phyloP scores from a whole-genome alignment of 1,140 invertebrate species.

The Nasonia vitripennis region DNA sequence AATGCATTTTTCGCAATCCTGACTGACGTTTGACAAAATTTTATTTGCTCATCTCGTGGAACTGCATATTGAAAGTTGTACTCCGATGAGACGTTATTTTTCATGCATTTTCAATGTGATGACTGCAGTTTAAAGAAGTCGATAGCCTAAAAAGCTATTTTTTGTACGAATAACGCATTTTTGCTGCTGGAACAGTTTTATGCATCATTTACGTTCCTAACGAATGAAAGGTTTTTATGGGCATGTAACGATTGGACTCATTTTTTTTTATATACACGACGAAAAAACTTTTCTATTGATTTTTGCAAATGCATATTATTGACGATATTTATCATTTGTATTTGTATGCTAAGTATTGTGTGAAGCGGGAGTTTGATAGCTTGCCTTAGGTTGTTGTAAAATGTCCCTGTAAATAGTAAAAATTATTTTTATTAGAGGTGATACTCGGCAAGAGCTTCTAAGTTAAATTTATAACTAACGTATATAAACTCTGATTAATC shows the following conservation, averaged over 20 bases:
- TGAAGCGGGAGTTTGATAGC: background rate
- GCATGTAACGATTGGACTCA: background rate
- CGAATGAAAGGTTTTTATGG: conserved; percentile 12
- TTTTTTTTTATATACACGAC: conserved; percentile 4
- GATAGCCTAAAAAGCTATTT: background rate
- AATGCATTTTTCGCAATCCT: background rate
- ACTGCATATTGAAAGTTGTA: too few relatives aligned
- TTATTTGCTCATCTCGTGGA: background rate
- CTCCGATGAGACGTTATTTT: too few relatives aligned
- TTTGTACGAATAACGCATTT: conserved; percentile 15
- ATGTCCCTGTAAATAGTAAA: conserved; percentile 44
- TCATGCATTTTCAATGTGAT: background rate
- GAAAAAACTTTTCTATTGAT: conserved; percentile 30
- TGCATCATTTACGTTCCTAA: conserved; percentile 25
- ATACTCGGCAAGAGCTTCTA: conserved; percentile 3
- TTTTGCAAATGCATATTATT: conserved; percentile 25
- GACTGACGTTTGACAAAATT: background rate
- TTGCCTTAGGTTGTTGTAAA: conserved; percentile 27
- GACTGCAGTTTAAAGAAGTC: background rate
- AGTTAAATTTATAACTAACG: conserved; percentile 22
- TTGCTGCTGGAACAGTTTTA: conserved; percentile 48
- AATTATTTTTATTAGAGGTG: conserved; percentile 30
- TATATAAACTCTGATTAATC: conserved; percentile 17
- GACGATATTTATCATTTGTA: conserved; percentile 27
- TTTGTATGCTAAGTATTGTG: background rate